A percentile compares a stretch with the other conserved stretches of the same genome.
phyloP scores from a whole-genome alignment of 2,113 vertebrate species.

The Henicopernis longicauda region DNA sequence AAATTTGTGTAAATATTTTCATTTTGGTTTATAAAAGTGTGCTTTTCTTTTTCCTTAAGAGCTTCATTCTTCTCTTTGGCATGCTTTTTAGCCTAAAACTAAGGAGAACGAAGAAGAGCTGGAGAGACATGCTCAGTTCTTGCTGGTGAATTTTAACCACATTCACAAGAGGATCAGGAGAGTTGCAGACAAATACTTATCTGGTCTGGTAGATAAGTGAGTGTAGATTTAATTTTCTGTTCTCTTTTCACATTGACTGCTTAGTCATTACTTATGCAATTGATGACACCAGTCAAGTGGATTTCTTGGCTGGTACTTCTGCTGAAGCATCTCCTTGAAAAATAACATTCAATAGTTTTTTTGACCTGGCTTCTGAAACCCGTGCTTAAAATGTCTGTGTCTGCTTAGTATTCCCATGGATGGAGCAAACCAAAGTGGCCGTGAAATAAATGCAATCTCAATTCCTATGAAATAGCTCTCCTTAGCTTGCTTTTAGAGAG shows the following conservation, averaged over 20 bases:
- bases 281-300: background rate
- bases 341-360: background rate
- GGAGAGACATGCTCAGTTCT: constrained; percentile 91
- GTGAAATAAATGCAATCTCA: background rate
- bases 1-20: background rate
- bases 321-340: background rate
- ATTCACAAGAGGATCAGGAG: constrained; percentile 95
- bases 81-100: constrained; percentile 85
- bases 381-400: background rate
- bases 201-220: constrained; percentile 93
- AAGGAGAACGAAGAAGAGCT: constrained; percentile 94
- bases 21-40: background rate
- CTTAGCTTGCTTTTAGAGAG: background rate
- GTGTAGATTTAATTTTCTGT: constrained; percentile 4
- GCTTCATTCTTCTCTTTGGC: background rate
- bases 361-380: background rate
- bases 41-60: background rate
- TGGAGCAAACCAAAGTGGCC: background rate
- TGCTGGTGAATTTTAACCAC: constrained; percentile 95
- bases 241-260: background rate
- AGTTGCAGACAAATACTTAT: constrained; percentile 96
- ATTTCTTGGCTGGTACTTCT: background rate
- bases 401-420: background rate
- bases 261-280: background rate
- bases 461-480: background rate